Evolutionary conservation across 1,140 invertebrate species (phyloP).

Genomic region (Forficula auricularia): DNA sequence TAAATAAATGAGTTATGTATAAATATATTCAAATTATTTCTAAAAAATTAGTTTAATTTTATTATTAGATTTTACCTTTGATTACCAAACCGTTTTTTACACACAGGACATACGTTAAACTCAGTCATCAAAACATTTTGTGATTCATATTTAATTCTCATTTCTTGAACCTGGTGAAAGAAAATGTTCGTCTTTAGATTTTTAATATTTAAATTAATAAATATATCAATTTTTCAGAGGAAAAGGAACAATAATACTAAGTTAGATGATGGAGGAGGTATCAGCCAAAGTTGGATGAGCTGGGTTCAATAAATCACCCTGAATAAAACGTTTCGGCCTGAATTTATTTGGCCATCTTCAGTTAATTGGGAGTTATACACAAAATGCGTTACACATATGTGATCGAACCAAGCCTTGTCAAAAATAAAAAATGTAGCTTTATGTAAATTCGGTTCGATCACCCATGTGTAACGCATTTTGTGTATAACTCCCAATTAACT

Average conservation of each 20-base stretch:
- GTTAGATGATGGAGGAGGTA: too few species aligned
- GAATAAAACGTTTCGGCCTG: too few species aligned
- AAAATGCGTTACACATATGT: too few species aligned
- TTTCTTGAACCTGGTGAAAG: conserved; percentile 46
- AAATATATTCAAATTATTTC: background rate
- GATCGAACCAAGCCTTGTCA: too few species aligned
- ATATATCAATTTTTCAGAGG: conserved; percentile 4
- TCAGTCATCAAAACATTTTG: conserved; percentile 69
- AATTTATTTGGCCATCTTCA: too few species aligned
- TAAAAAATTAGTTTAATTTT: background rate
- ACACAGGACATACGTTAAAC: conserved; percentile 72
- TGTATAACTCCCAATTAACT: too few species aligned
- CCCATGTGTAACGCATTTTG: too few species aligned
- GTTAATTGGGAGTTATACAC: too few species aligned
- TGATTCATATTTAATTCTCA: conserved; percentile 60
- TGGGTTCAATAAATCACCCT: too few species aligned
- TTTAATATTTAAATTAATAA: conserved; percentile 3
- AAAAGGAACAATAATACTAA: conserved; percentile 11
- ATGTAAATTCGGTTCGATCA: too few species aligned
- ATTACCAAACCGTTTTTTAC: conserved; percentile 79
- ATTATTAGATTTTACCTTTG: conserved; percentile 46
- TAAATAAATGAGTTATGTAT: conserved; percentile 17
- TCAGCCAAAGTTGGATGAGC: too few species aligned
- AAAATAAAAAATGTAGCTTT: too few species aligned
- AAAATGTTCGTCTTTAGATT: conserved; percentile 7